Conservation (phyloP, 2,888 invertebrate genomes). For the Frankliniella intonsa region DNA sequence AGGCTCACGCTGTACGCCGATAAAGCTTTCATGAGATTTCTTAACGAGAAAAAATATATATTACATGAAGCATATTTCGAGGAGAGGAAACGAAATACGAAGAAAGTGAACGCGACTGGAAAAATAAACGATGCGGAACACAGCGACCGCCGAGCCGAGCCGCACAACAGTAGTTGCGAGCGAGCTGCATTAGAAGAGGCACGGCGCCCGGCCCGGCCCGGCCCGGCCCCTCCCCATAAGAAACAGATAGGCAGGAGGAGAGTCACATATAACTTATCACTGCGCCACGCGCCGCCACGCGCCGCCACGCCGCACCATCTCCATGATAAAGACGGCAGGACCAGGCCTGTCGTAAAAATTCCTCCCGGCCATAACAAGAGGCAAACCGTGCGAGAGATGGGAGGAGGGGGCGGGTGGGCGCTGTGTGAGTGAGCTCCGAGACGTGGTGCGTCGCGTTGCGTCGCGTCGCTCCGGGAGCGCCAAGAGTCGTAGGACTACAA, state of each 20-base stretch:
- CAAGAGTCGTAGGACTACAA: too few species aligned
- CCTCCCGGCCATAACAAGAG: background rate
- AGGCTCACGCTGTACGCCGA: too few species aligned
- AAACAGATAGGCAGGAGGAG: background rate
- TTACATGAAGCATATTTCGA: background rate
- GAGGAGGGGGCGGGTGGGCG: background rate
- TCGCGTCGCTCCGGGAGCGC: too few species aligned
- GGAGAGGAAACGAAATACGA: background rate
- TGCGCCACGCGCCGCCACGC: background rate
- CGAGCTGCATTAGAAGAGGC: too few species aligned
- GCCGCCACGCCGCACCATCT: background rate
- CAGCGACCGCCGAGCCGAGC: background rate
- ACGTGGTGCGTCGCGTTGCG: background rate
- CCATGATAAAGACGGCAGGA: background rate
- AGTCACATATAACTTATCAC: background rate
- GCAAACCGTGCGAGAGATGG: conserved; percentile 1
- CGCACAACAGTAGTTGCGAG: too few species aligned
- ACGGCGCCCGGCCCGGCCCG: too few species aligned
- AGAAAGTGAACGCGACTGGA: background rate
- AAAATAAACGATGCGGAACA: background rate
- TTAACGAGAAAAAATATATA: too few species aligned
- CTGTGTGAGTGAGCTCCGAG: background rate
- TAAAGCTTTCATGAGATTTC: too few species aligned
- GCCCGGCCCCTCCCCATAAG: background rate
- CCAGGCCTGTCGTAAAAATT: background rate